These are phyloP conservation scores for Kryptolebias ocellatus DNA, from an alignment of 2,797 vertebrate genomes.

Conservation along the genomic window DNA sequence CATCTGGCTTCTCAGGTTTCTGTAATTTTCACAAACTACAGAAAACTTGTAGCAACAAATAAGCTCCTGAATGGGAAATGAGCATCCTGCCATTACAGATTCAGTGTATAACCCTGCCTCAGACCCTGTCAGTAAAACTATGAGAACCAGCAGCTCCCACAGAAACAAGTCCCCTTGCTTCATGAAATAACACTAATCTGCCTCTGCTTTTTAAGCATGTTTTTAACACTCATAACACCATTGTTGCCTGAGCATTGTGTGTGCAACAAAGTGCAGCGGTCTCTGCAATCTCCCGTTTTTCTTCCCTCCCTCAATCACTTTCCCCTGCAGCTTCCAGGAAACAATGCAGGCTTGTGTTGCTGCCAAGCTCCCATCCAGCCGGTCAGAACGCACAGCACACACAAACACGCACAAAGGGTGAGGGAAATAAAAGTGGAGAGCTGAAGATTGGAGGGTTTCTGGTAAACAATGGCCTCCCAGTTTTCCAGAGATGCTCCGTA, in stretches of 20 bases:
- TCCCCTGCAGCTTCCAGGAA: conserved; percentile 45
- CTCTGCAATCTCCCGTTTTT: conserved; percentile 32
- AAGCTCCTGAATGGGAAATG: conserved; percentile 9
- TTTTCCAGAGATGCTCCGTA: too few relatives aligned
- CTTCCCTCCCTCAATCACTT: conserved; percentile 18
- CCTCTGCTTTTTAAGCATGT: conserved; percentile 9
- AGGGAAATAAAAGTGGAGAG: conserved; percentile 32
- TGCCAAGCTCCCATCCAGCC: conserved; percentile 63
- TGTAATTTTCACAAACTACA: too few relatives aligned
- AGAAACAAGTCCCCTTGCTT: conserved; percentile 20
- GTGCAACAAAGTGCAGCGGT: conserved; percentile 25
- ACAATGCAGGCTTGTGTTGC: conserved; percentile 49
- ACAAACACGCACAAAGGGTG: conserved; percentile 1
- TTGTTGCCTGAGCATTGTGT: conserved; percentile 38
- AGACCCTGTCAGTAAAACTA: not conserved
- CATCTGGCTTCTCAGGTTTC: too few relatives aligned
- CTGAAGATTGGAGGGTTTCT: conserved; percentile 24
- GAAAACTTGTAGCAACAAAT: not conserved
- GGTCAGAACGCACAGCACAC: conserved; percentile 16
- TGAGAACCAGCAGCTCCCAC: conserved; percentile 11
- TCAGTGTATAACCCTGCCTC: conserved; percentile 3
- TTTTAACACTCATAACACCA: conserved; percentile 42
- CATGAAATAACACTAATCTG: conserved; percentile 45
- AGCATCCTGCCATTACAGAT: not conserved
- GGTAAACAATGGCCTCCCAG: conserved; percentile 15